Conservation (phyloP, 2,797 vertebrate species). For the Pitangus sulphuratus region DNA sequence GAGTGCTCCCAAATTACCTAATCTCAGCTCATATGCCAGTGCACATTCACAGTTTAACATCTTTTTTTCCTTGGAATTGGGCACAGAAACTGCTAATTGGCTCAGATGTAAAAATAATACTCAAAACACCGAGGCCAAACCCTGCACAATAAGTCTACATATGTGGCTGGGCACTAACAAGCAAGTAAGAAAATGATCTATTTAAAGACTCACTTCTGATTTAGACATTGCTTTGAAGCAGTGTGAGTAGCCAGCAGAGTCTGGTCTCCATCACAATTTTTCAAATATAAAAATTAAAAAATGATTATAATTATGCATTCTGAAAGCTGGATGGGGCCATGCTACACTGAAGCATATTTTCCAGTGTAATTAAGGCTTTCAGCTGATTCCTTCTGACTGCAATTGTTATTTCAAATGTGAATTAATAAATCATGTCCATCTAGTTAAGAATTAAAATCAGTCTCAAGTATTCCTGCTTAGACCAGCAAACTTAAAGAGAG, state of each 20-base stretch:
- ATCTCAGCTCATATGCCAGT: conserved; percentile 63
- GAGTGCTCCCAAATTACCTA: conserved; percentile 67
- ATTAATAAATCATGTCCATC: conserved; percentile 94
- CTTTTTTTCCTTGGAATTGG: conserved; percentile 47
- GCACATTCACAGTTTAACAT: conserved; percentile 68
- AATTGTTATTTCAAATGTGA: conserved; percentile 95
- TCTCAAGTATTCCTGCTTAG: conserved; percentile 78
- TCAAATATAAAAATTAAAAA: conserved; percentile 76
- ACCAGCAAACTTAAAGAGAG: conserved; percentile 71
- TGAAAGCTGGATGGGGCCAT: conserved; percentile 69
- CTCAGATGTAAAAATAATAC: conserved; percentile 55
- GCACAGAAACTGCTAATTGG: conserved; percentile 42
- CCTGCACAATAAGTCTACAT: conserved; percentile 32
- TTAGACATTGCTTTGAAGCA: conserved; percentile 62
- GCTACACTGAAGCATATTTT: conserved; percentile 81
- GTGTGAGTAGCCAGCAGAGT: conserved; percentile 28
- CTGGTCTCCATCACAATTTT: conserved; percentile 71
- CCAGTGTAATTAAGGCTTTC: conserved; percentile 89
- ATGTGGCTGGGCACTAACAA: conserved; percentile 51
- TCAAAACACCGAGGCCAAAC: conserved; percentile 37
- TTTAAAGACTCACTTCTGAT: conserved; percentile 64
- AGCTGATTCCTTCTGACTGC: conserved; percentile 86
- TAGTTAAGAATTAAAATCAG: conserved; percentile 94
- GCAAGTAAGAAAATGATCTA: conserved; percentile 61
- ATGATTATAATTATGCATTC: conserved; percentile 76